These are phyloP conservation scores for Noctua fimbriata DNA, from an alignment of 2,888 invertebrate genomes.

Conservation along the genomic window DNA sequence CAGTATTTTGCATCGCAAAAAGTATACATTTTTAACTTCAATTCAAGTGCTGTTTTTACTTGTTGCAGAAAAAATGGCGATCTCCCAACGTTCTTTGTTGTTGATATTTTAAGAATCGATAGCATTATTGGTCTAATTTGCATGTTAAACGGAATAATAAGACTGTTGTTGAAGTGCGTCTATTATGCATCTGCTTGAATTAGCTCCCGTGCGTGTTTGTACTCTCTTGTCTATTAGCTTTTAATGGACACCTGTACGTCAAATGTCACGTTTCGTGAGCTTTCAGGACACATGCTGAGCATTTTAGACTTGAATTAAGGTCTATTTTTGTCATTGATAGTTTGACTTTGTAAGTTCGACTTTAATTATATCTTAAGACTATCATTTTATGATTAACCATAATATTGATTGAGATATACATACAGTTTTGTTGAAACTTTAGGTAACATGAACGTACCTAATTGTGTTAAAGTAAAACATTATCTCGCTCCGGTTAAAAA, in stretches of 20 bases:
- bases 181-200: conserved; percentile 61
- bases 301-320: conserved; percentile 34
- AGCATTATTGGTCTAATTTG: conserved; percentile 75
- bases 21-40: conserved; percentile 82
- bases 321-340: conserved; percentile 19
- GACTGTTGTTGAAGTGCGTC: conserved; percentile 37
- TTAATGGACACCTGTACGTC: conserved; percentile 55
- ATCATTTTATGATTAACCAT: background rate
- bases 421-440: background rate
- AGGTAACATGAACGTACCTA: background rate
- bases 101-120: conserved; percentile 76
- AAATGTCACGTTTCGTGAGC: conserved; percentile 32
- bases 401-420: background rate
- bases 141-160: conserved; percentile 70
- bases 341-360: conserved; percentile 4
- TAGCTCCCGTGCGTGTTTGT: conserved; percentile 37
- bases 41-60: conserved; percentile 74
- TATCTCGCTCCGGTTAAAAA: conserved; percentile 32
- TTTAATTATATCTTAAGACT: background rate
- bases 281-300: conserved; percentile 33
- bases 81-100: conserved; percentile 75
- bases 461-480: conserved; percentile 40
- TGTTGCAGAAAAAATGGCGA: conserved; percentile 74
- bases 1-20: conserved; percentile 87
- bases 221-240: conserved; percentile 28